Percentiles rank a stretch among this genome's conserved stretches.
Conservation (phyloP, 2,888 invertebrate species). For the Plebejus melissa region DNA sequence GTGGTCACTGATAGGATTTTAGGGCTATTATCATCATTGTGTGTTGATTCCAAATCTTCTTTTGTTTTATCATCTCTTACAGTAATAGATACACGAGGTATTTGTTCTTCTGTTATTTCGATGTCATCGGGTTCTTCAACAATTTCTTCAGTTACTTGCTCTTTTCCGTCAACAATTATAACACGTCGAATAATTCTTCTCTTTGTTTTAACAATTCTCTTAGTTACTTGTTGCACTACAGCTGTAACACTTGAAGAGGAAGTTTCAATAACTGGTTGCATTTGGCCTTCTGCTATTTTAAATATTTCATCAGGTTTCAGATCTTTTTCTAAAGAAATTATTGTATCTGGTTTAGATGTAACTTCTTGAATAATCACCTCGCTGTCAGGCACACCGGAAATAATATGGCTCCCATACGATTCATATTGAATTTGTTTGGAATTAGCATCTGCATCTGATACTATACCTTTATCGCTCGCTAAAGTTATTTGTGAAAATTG, state of each 20-base stretch:
- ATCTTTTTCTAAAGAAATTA: constrained; percentile 77
- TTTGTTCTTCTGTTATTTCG: constrained; percentile 84
- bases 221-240: constrained; percentile 89
- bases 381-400: constrained; percentile 81
- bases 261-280: constrained; percentile 72
- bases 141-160: constrained; percentile 89
- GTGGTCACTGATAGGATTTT: constrained; percentile 40
- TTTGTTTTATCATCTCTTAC: constrained; percentile 76
- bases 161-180: constrained; percentile 89
- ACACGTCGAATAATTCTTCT: constrained; percentile 87
- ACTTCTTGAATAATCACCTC: constrained; percentile 83
- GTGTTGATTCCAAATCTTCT: constrained; percentile 48
- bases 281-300: constrained; percentile 60
- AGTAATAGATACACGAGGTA: constrained; percentile 85
- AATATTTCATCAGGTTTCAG: constrained; percentile 73
- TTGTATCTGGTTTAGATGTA: constrained; percentile 80
- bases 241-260: constrained; percentile 87
- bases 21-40: constrained; percentile 45
- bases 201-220: constrained; percentile 86
- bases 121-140: constrained; percentile 91
- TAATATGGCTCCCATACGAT: constrained; percentile 81
- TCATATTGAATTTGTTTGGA: constrained; percentile 81
- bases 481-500: constrained; percentile 84
- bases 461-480: constrained; percentile 81
- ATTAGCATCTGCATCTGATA: constrained; percentile 80